Percentiles rank a stretch among this genome's conserved stretches.
These are phyloP conservation scores for Aspidoscelis tigris DNA, from an alignment of 2,113 vertebrate genomes.

Conservation along the genomic window DNA sequence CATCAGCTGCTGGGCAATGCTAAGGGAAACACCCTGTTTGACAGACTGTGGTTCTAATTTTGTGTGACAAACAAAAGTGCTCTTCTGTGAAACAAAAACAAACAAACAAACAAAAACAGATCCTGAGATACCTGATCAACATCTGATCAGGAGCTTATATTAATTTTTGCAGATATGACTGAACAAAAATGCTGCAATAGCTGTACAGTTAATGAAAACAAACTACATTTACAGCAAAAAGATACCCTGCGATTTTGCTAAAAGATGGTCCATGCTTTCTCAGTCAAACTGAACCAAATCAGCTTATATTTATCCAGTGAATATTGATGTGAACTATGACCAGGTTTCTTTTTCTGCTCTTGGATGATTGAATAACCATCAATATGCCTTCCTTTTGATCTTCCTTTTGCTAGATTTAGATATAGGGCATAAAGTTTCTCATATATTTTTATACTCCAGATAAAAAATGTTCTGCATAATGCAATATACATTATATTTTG, in stretches of 20 bases:
- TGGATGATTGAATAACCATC: neutral
- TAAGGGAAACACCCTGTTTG: conserved; percentile 20
- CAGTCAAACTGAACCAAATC: neutral
- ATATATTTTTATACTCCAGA: neutral
- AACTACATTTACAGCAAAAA: conserved; percentile 20
- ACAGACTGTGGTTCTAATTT: conserved; percentile 27
- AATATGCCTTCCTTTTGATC: conserved; percentile 3
- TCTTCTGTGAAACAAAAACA: conserved; percentile 9
- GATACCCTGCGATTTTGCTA: neutral
- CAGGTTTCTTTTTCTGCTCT: conserved; percentile 13
- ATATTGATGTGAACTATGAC: neutral
- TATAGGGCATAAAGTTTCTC: neutral
- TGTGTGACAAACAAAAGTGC: conserved; percentile 37
- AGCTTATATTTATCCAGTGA: neutral
- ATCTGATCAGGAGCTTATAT: conserved; percentile 26
- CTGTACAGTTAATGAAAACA: too few species aligned
- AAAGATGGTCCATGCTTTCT: neutral
- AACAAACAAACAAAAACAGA: conserved; percentile 20
- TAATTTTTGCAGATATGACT: neutral
- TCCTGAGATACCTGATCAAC: conserved; percentile 16
- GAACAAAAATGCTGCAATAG: conserved; percentile 11
- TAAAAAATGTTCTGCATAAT: neutral
- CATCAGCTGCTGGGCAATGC: neutral
- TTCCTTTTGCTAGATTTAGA: neutral
- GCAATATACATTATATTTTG: neutral